phyloP scores from a whole-genome alignment of 2,888 invertebrate species.

The Seladonia tumulorum region DNA sequence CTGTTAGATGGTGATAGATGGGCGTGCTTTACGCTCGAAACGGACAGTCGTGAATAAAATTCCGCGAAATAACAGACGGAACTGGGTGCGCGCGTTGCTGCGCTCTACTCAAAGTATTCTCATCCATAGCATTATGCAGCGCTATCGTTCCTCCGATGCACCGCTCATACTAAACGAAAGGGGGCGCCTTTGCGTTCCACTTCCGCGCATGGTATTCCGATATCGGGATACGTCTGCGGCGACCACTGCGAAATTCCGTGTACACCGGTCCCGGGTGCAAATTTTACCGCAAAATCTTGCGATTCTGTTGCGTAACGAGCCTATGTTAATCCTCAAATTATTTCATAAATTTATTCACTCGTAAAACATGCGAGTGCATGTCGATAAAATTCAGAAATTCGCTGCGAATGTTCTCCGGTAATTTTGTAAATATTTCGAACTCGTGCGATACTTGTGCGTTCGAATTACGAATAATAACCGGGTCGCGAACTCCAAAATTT shows the following conservation, averaged over 20 bases:
- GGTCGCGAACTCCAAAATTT: not conserved
- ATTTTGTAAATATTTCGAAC: not conserved
- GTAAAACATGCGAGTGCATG: no score
- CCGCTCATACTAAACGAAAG: conserved; percentile 68
- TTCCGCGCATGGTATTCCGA: conserved; percentile 65
- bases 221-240: conserved; percentile 54
- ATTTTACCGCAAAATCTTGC: conserved; percentile 36
- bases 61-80: conserved; percentile 38
- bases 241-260: conserved; percentile 21
- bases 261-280: conserved; percentile 25
- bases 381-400: no score
- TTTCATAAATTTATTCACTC: no score
- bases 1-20: conserved; percentile 24
- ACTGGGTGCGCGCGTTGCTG: conserved; percentile 30
- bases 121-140: conserved; percentile 46
- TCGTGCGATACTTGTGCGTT: not conserved
- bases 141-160: conserved; percentile 63
- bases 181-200: conserved; percentile 66
- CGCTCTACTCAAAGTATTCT: conserved; percentile 29
- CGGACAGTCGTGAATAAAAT: conserved; percentile 46
- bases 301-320: conserved; percentile 5
- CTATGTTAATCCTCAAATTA: not conserved
- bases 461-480: not conserved
- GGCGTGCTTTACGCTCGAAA: conserved; percentile 17
- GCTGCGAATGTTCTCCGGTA: not conserved